A percentile compares a stretch with the other conserved stretches of the same genome.
phyloP scores from a whole-genome alignment of 2,888 invertebrate species.

The Dysmachus trigonus region DNA sequence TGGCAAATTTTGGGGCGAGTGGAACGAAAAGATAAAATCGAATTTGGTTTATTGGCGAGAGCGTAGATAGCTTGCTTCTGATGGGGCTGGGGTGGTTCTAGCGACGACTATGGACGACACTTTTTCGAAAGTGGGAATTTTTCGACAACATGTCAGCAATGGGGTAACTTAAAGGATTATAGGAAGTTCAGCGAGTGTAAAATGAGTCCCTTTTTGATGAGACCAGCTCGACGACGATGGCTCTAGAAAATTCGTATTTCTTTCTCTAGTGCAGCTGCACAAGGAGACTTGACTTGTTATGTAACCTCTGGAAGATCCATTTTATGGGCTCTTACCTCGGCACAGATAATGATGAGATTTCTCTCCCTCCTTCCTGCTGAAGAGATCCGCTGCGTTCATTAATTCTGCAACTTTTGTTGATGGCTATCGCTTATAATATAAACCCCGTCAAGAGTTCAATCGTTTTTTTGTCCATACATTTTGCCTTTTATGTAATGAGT shows the following conservation, averaged over 20 bases:
- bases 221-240: neutral
- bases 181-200: slow-evolving; percentile 48
- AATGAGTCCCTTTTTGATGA: slow-evolving; percentile 44
- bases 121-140: slow-evolving; percentile 36
- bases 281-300: slow-evolving; percentile 21
- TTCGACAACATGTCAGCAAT: slow-evolving; percentile 47
- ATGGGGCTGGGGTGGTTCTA: neutral
- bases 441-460: neutral
- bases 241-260: neutral
- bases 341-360: neutral
- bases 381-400: neutral
- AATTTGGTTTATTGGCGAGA: slow-evolving; percentile 50
- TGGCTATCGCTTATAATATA: neutral
- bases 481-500: neutral
- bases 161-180: slow-evolving; percentile 48
- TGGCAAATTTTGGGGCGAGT: slow-evolving; percentile 40
- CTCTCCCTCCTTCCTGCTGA: neutral
- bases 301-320: neutral
- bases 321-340: neutral
- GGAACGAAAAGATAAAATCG: slow-evolving; percentile 48
- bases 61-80: slow-evolving; percentile 43
- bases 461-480: neutral
- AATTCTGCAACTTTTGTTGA: neutral
- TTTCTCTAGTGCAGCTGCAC: slow-evolving; percentile 6
- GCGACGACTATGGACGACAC: neutral